Conservation (phyloP, 2,888 invertebrate genomes). For the Villa cingulata region DNA sequence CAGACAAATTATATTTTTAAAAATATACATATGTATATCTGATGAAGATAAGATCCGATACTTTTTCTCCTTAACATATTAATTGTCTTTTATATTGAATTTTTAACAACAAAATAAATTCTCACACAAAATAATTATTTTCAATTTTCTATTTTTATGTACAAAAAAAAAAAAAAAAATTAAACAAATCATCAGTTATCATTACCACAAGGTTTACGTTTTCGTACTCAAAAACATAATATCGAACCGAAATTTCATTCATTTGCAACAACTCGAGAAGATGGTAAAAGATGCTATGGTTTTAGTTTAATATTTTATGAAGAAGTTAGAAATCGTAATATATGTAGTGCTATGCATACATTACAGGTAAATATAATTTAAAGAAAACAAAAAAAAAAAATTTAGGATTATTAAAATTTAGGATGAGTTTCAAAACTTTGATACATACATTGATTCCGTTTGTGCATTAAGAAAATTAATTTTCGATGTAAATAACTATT, state of each 20-base stretch:
- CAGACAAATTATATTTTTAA: no score
- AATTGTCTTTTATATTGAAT: no score
- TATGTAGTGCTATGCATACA: slow-evolving; percentile 92
- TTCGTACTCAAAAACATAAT: slow-evolving; percentile 86
- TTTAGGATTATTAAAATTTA: neutral
- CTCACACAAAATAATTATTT: neutral
- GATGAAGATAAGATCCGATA: no score
- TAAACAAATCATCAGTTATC: slow-evolving; percentile 67
- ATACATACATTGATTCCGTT: no score
- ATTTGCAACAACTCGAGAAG: slow-evolving; percentile 92
- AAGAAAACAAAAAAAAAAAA: no score
- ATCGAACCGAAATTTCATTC: slow-evolving; percentile 84
- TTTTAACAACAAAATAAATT: neutral
- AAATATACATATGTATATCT: no score
- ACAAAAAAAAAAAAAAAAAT: slow-evolving; percentile 9
- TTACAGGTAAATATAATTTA: slow-evolving; percentile 52
- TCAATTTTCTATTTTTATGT: slow-evolving; percentile 1
- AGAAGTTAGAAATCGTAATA: slow-evolving; percentile 81
- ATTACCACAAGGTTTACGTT: slow-evolving; percentile 85
- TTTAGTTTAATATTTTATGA: slow-evolving; percentile 93
- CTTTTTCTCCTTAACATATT: no score
- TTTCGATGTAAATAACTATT: no score
- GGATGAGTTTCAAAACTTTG: no score
- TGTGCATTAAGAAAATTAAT: no score
- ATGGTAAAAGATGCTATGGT: slow-evolving; percentile 89